Base-by-base conservation (phyloP, 2,888 invertebrate species). In the Seira ritae region DNA sequence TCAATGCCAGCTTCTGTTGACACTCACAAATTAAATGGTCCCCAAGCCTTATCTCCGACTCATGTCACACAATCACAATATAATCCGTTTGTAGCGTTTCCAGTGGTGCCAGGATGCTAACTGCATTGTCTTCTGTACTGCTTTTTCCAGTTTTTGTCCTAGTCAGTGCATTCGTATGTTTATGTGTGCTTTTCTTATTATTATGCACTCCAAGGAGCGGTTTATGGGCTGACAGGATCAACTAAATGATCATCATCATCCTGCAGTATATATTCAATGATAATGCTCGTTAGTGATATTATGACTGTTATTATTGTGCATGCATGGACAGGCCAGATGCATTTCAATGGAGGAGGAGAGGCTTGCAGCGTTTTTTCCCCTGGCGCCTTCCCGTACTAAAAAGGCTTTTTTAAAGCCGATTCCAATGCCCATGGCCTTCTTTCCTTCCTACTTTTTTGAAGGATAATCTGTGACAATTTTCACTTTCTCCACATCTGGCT, bases 21-120 rank as follows among this genome's bases (percentile, higher is more conserved):
- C 85, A 82, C 79, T 77, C 85, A 82, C 79, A 85, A 85, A 85
- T 85, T 85, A 81, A 85, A 81, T 50, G 74, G 37, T 78, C 71
- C 71, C 76, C 17, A 67, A 68, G 60, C 68, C 76, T 84, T 84
- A 84, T 84, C 84, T 76, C 37, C 50, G 31, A 72, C 77, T 77
- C 77, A 62, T 71, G 71, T 78, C 78, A 71, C 78, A 71, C 65
- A 78, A 78, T 66, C 78, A 50, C 78, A 71, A 78, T 78, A 46
- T 31, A 55, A 50, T 50, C 50, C 50, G 50, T n/a, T 50, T 50
- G 50, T n/a, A 50, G 15, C 50, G 12, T 50, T 50, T 50, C 12
- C 17, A 15, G 50, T 50, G 50, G 50, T 50, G 50, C 50, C 17
- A 31, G 50, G n/a, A n/a, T 50, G 50, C 50, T n/a, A n/a, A n/a